phyloP scores from a whole-genome alignment of 2,797 vertebrate genomes.

The Adelosebastes latens region DNA sequence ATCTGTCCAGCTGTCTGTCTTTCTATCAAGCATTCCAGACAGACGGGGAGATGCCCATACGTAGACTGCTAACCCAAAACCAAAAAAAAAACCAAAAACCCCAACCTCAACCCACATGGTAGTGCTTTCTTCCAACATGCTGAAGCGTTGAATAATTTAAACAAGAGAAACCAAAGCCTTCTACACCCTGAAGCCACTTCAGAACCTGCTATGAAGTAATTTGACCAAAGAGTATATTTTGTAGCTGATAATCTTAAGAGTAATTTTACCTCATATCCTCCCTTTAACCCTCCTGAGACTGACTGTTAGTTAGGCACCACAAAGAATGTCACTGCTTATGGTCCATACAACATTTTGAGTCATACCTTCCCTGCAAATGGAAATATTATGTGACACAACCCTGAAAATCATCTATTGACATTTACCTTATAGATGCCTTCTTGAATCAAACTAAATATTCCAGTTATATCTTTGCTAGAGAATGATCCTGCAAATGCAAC shows the following conservation, averaged over 20 bases:
- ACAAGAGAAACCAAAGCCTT: constrained; percentile 73
- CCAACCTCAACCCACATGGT: constrained; percentile 76
- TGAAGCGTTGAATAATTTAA: constrained; percentile 84
- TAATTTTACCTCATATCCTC: constrained; percentile 50
- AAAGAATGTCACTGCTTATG: constrained; percentile 18
- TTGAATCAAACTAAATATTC: constrained; percentile 48
- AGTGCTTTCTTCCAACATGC: constrained; percentile 98
- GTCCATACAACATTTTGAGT: constrained; percentile 9
- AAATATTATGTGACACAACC: constrained; percentile 31
- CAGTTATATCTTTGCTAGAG: constrained; percentile 34
- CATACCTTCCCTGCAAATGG: constrained; percentile 7
- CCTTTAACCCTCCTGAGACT: constrained; percentile 30
- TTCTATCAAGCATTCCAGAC: constrained; percentile 70
- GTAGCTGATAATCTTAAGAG: constrained; percentile 57
- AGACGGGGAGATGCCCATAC: constrained; percentile 46
- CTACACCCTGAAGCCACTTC: constrained; percentile 42
- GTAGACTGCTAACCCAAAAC: constrained; percentile 72
- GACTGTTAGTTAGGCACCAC: constrained; percentile 52
- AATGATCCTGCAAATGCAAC: constrained; percentile 40
- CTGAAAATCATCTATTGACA: constrained; percentile 26
- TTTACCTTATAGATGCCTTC: constrained; percentile 71
- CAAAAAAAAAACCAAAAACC: constrained; percentile 14
- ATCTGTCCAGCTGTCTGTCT: constrained; percentile 69
- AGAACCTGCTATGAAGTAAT: constrained; percentile 53
- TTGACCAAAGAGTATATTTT: constrained; percentile 80